Evolutionary conservation across 1,140 invertebrate species (phyloP), one percentile per base, ranked within the genome.

Genomic region (Zaprionus gabonicus): DNA sequence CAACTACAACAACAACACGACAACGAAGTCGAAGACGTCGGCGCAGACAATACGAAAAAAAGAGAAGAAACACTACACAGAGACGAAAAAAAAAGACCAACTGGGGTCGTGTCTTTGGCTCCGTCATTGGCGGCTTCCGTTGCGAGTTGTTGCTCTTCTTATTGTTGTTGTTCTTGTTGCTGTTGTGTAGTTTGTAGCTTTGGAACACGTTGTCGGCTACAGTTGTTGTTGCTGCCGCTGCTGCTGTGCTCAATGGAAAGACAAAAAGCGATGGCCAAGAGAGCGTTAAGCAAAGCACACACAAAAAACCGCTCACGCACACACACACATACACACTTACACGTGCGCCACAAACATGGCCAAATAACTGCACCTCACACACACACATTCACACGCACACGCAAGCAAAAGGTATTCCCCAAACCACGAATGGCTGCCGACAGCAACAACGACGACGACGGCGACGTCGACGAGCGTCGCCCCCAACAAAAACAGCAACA

Each of bases 91-190:
- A 60, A 67, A 69, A 69, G 28, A 74, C 68, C 83, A 60, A 74
- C 72, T 82, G 56, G 75, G 67, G 78, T 75, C 57, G 63, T 71
- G 78, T 84, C 80, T 82, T 81, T 76, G 67, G 65, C 66, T 83
- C 84, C 84, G 85, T 76, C 85, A 84, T 90, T 91, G 82, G 79
- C 65, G 72, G 86, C 80, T 91, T 90, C 82, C 82, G 85, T 76
- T 91, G 79, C 64, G 59, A 76, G 67, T 74, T 76, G 34, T 55
- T 58, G 72, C 10, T 53, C 27, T 53, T 73, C 60, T 34, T 70
- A 49, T 63, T 71, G 41, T 64, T 79, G 28, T 74, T 65, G 69
- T 64, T 79, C 23, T 74, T 65, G 69, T 56, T 74, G 67, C 41
- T 59, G 49, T 20, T 53, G 41, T 78, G 60, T 67, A 67, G 65